Conservation (phyloP, 2,113 vertebrate genomes). For the Patagioenas fasciata region DNA sequence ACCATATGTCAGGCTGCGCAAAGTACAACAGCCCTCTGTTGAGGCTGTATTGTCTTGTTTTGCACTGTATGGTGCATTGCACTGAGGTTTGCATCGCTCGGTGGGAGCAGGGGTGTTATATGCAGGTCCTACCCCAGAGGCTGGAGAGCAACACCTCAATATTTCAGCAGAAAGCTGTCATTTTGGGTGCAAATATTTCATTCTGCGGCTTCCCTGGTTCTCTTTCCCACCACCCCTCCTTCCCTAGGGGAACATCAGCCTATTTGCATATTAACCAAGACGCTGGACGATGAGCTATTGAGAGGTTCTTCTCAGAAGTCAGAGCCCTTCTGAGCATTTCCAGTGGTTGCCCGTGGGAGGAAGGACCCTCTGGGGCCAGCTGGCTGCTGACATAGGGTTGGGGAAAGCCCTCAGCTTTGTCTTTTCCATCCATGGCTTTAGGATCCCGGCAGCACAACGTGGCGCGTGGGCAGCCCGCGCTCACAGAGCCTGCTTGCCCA, state of each 20-base stretch:
- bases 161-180: background rate
- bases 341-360: background rate
- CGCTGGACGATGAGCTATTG: rapidly evolving
- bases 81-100: rapidly evolving
- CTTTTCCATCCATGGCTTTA: background rate
- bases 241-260: background rate
- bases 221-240: background rate
- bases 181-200: background rate
- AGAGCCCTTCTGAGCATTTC: background rate
- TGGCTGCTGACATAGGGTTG: background rate
- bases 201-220: background rate
- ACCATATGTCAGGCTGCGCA: no score
- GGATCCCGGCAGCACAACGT: background rate
- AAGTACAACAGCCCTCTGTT: no score
- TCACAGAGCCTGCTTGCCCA: background rate
- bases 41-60: background rate
- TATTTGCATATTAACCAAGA: background rate
- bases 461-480: background rate
- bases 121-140: background rate
- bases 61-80: background rate
- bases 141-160: background rate
- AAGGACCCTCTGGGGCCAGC: background rate
- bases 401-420: background rate
- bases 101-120: background rate
- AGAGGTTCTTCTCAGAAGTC: background rate